Percentiles rank a stretch among this genome's conserved stretches.
Evolutionary conservation across 2,113 vertebrate species (phyloP).

Genomic region (Mirounga angustirostris): DNA sequence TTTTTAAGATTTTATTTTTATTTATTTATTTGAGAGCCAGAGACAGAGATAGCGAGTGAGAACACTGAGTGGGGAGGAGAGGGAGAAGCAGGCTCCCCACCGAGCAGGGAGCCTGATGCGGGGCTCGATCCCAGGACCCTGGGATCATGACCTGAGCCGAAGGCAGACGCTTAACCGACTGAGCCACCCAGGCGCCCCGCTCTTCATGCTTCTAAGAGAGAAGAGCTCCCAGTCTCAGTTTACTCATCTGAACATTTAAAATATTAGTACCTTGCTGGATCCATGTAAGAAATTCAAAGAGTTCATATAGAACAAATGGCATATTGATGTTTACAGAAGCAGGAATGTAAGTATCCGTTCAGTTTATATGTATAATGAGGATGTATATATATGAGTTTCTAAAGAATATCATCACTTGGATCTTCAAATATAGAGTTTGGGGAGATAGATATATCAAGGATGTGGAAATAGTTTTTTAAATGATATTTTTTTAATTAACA

Average conservation of each 20-base stretch:
- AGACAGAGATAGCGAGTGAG: too few relatives aligned
- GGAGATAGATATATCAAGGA: neutral
- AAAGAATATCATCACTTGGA: neutral
- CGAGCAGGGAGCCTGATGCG: too few relatives aligned
- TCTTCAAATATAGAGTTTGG: neutral
- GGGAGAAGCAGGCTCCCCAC: too few relatives aligned
- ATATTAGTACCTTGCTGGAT: neutral
- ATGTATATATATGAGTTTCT: neutral
- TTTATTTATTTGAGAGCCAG: too few relatives aligned
- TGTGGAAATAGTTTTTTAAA: neutral
- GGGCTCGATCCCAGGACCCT: too few relatives aligned
- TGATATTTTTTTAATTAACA: too few relatives aligned
- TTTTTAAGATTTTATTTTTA: too few relatives aligned
- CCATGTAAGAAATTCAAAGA: neutral
- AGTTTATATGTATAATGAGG: neutral
- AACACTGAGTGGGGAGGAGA: too few relatives aligned
- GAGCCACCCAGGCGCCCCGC: too few relatives aligned
- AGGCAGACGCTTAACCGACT: too few relatives aligned
- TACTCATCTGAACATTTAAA: neutral
- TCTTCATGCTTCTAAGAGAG: neutral
- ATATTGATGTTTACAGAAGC: neutral
- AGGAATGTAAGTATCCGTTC: neutral
- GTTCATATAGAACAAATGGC: neutral
- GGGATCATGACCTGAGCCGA: too few relatives aligned
- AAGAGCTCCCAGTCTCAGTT: neutral